Evolutionary conservation across 2,888 invertebrate species (phyloP).

Genomic region (Drosophila testacea): DNA sequence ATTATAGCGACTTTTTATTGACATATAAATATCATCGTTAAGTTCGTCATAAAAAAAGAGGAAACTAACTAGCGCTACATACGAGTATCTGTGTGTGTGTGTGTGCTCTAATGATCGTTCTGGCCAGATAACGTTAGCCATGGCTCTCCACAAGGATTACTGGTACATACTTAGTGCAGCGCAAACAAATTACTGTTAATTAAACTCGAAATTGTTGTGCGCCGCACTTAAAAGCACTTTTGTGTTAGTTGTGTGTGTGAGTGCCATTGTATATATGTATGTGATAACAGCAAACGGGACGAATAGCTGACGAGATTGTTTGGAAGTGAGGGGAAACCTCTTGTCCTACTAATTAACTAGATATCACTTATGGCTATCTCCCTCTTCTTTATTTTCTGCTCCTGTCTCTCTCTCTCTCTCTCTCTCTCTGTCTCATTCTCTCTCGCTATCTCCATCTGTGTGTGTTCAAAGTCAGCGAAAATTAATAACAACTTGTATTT

Average conservation of each 20-base stretch:
- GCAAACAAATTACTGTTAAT: conserved; percentile 76
- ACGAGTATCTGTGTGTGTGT: conserved; percentile 12
- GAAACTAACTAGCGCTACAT: conserved; percentile 43
- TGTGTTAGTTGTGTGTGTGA: conserved; percentile 34
- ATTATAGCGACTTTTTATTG: conserved; percentile 73
- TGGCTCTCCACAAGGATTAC: conserved; percentile 60
- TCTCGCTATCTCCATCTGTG: too few relatives aligned
- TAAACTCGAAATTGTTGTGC: conserved; percentile 74
- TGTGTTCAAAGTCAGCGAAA: conserved; percentile 44
- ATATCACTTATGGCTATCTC: conserved; percentile 20
- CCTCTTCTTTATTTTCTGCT: background rate
- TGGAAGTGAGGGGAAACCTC: conserved; percentile 12
- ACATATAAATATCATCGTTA: conserved; percentile 76
- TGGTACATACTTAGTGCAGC: conserved; percentile 62
- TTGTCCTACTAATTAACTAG: conserved; percentile 53
- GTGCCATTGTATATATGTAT: conserved; percentile 31
- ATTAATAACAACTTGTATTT: conserved; percentile 25
- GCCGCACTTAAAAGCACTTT: conserved; percentile 68
- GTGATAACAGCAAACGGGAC: conserved; percentile 35
- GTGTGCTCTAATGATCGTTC: conserved; percentile 59
- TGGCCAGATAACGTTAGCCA: conserved; percentile 57
- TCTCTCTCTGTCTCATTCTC: background rate
- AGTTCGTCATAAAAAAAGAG: conserved; percentile 67
- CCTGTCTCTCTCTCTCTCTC: too few relatives aligned
- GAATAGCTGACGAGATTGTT: conserved; percentile 51